Evolutionary conservation across 2,113 vertebrate species (phyloP).

Genomic region (Addax nasomaculatus): DNA sequence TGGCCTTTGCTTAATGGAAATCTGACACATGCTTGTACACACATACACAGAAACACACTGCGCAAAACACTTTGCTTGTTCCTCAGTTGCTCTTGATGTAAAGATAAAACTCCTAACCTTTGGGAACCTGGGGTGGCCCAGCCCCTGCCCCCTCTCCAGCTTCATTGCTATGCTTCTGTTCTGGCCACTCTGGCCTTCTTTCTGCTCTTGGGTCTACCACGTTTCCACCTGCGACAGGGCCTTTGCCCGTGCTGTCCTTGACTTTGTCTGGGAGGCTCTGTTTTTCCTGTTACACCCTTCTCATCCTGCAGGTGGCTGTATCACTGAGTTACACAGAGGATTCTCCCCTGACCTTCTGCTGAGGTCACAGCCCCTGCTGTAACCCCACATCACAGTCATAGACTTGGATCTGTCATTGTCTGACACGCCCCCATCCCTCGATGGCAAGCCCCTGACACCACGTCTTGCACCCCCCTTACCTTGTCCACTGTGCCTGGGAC

Average conservation of each 20-base stretch:
- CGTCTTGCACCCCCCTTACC: neutral
- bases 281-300: neutral
- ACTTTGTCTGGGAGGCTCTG: neutral
- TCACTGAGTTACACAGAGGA: neutral
- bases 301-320: neutral
- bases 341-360: neutral
- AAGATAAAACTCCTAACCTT: neutral
- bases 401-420: neutral
- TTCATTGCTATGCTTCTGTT: neutral
- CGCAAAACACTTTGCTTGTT: neutral
- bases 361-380: neutral
- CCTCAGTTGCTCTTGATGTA: neutral
- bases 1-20: neutral
- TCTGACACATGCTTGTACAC: neutral
- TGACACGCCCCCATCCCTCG: neutral
- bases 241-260: neutral
- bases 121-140: neutral
- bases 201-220: neutral
- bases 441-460: neutral
- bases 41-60: neutral
- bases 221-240: neutral
- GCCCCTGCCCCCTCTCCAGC: neutral
- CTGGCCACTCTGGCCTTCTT: neutral
- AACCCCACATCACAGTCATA: neutral
- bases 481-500: neutral